Base-by-base conservation (phyloP, 2,113 vertebrate genomes). In the Hippocampus barbouri region DNA sequence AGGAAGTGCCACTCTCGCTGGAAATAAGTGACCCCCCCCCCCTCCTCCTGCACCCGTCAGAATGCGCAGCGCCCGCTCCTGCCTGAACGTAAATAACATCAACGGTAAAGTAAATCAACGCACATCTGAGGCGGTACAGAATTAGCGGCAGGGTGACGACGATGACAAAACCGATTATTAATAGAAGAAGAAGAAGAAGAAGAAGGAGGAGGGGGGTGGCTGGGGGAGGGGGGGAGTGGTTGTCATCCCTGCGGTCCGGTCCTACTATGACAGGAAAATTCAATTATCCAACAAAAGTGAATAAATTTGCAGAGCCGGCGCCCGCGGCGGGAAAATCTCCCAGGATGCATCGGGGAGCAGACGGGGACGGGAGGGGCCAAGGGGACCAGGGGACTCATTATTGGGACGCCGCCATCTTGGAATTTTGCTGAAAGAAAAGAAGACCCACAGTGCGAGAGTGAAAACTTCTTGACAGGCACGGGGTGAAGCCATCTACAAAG, bases 211-310 rank as follows among this genome's bases (percentile, higher is more conserved):
- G n/a, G 27, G 34, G 63, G 30, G 38, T 23, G 62, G 34, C 34
- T 38, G 5, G 34, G 34, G 5, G 34, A 38, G 34, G 34, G 5
- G 34, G 0, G 5, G 30, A 7, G 72, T 53, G 66, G 43, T 3
- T 53, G 56, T 43, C 64, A 45, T 66, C 81, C 82, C 83, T 49
- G 68, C 79, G 86, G 86, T 85, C 81, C 84, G 82, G 79, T 77
- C 79, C 86, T 80, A 89, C 81, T 81, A 89, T 82, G 86, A 86
- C 90, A 87, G 84, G 88, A 89, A 92, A 89, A 90, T 91, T 90
- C 89, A 90, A 91, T 92, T 90, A 91, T 87, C 83, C 82, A 85
- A 84, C 87, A 91, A 90, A 91, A 89, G 91, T 91, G 91, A 92
- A 91, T 91, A 92, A 84, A 91, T 92, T 88, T 91, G 78, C 81